These are phyloP conservation scores for Agrochola circellaris DNA, from an alignment of 2,888 invertebrate species.

Conservation along the genomic window DNA sequence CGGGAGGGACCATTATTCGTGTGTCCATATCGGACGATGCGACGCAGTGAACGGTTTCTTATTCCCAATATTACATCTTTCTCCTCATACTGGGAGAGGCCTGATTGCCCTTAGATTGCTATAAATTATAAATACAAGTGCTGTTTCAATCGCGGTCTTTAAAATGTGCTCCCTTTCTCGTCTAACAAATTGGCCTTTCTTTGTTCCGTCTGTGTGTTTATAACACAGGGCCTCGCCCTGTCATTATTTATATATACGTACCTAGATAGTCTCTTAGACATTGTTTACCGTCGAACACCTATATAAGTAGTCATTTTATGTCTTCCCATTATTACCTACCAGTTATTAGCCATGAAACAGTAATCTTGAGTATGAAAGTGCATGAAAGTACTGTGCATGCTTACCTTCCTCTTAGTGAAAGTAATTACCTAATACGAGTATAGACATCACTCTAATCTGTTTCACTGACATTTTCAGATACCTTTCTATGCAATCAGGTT, in stretches of 20 bases:
- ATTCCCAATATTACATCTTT: slow-evolving; percentile 86
- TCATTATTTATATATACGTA: slow-evolving; percentile 73
- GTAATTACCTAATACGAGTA: slow-evolving; percentile 69
- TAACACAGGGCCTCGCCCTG: slow-evolving; percentile 75
- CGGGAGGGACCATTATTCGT: slow-evolving; percentile 74
- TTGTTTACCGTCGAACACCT: slow-evolving; percentile 67
- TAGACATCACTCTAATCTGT: slow-evolving; percentile 68
- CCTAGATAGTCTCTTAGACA: slow-evolving; percentile 57
- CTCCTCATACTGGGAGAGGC: slow-evolving; percentile 84
- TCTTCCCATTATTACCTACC: slow-evolving; percentile 64
- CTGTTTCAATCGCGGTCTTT: slow-evolving; percentile 86
- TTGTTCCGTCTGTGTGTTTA: slow-evolving; percentile 81
- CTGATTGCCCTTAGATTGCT: slow-evolving; percentile 88
- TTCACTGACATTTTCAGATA: slow-evolving; percentile 65
- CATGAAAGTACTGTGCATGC: slow-evolving; percentile 68
- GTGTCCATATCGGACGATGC: slow-evolving; percentile 74
- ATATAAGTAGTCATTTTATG: slow-evolving; percentile 65
- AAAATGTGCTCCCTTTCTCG: slow-evolving; percentile 89
- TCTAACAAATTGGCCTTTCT: slow-evolving; percentile 88
- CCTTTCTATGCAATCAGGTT: slow-evolving; percentile 35
- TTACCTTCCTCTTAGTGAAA: slow-evolving; percentile 67
- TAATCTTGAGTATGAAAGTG: slow-evolving; percentile 69
- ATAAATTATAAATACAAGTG: slow-evolving; percentile 88
- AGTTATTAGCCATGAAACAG: slow-evolving; percentile 67
- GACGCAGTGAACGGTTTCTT: slow-evolving; percentile 83